Evolutionary conservation across 2,888 invertebrate genomes (phyloP).

Genomic region (Anticlea derivata): DNA sequence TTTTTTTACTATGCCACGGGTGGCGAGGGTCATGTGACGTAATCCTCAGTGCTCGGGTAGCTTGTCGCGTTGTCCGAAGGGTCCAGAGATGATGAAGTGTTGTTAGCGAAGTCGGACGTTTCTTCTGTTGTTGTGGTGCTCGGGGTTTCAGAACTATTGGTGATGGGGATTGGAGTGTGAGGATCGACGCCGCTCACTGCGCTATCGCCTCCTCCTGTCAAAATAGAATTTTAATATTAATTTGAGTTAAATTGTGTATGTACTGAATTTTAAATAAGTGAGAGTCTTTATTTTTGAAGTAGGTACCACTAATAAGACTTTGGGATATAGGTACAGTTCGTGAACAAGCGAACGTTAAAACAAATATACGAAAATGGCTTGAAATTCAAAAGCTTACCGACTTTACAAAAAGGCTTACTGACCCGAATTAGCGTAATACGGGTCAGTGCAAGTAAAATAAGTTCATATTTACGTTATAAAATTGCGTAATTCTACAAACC

Average conservation of each 20-base stretch:
- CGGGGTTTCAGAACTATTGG: conserved; percentile 32
- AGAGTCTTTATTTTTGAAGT: no score
- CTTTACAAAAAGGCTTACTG: no score
- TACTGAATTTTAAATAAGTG: not conserved
- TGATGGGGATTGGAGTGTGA: conserved; percentile 43
- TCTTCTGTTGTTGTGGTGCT: conserved; percentile 16
- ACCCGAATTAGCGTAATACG: no score
- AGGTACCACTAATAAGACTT: no score
- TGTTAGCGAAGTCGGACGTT: conserved; percentile 8
- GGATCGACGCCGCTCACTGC: conserved; percentile 59
- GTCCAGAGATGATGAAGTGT: conserved; percentile 2
- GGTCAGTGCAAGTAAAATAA: no score
- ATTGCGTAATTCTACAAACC: no score
- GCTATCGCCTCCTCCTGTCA: conserved; percentile 77
- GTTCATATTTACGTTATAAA: no score
- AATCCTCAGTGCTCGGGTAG: conserved; percentile 28
- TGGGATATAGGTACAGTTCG: no score
- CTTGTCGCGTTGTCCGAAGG: conserved; percentile 11
- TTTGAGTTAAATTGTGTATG: not conserved
- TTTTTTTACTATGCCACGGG: conserved; percentile 8
- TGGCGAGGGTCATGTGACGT: conserved; percentile 52
- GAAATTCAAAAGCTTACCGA: no score
- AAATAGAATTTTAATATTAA: conserved; percentile 11
- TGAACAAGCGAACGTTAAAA: no score
- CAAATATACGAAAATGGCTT: no score